Base-by-base conservation (phyloP, 2,797 vertebrate species). In the Gallirallus australis region DNA sequence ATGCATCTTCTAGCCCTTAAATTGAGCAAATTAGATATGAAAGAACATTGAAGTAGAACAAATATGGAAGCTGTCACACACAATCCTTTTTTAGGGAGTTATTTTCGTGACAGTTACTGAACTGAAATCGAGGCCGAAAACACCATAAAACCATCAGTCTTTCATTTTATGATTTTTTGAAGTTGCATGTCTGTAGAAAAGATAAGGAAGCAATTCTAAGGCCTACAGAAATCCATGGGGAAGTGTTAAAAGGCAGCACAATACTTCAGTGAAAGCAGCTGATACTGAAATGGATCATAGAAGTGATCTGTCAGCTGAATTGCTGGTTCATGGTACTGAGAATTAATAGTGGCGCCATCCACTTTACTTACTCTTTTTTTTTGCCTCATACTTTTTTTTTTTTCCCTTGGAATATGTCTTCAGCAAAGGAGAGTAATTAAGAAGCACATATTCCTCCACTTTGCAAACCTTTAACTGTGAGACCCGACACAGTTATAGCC, bases 11-110 rank as follows among this genome's bases (percentile, higher is more conserved):
- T 53, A 71, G 65, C 24, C 90, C 84, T 65, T 75, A 88, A 95
- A 76, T 4, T 69, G 65, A 93, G 80, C 61, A 95, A 91, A 95
- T 94, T 95, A 88, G 82, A 88, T 76, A 89, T 66, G 90, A 97
- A 95, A 93, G 30, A 90, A 86, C 63, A 86, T 4, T 72, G 85
- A 88, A 90, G 63, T 72, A 89, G 69, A 95, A 95, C 66, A 90
- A 86, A 92, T 90, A 76, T 27, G 70, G 77, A 94, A 93, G 28
- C n/a, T 90, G 86, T 91, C 73, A 90, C 54, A 76, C 47, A 48
- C 37, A 64, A 61, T 88, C 8, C 47, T 56, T 86, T 94, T 42
- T 76, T 66, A 81, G 19, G 15, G 37, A 56, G 24, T 39, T 90
- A 63, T 86, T 93, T 94, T 86, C 91, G 35, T 61, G 39, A 76